Evolutionary conservation across 1,140 invertebrate genomes (phyloP).

Genomic region (honey bee (Apis mellifera)): Amel_HAv3.1 CM009941.2:11364501-11365000

Average conservation of each 20-base stretch:
- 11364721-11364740: no score
- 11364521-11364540: slow-evolving; percentile 40
- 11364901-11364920: background rate
- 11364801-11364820: background rate
- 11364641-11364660: background rate
- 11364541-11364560: slow-evolving; percentile 23
- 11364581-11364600: background rate
- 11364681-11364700: background rate
- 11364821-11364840: background rate
- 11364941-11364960: slow-evolving; percentile 45
- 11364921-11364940: slow-evolving; percentile 23
- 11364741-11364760: no score
- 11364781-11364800: no score
- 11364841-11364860: background rate
- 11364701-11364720: no score
- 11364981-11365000: slow-evolving; percentile 51
- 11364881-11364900: slow-evolving; percentile 10
- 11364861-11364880: background rate
- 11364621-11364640: background rate
- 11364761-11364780: no score
- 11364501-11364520: slow-evolving; percentile 44
- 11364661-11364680: background rate
- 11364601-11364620: background rate
- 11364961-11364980: slow-evolving; percentile 54
- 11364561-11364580: slow-evolving; percentile 12